These are phyloP conservation scores for Geococcyx californianus DNA, from an alignment of 2,113 vertebrate species.

Conservation along the genomic window DNA sequence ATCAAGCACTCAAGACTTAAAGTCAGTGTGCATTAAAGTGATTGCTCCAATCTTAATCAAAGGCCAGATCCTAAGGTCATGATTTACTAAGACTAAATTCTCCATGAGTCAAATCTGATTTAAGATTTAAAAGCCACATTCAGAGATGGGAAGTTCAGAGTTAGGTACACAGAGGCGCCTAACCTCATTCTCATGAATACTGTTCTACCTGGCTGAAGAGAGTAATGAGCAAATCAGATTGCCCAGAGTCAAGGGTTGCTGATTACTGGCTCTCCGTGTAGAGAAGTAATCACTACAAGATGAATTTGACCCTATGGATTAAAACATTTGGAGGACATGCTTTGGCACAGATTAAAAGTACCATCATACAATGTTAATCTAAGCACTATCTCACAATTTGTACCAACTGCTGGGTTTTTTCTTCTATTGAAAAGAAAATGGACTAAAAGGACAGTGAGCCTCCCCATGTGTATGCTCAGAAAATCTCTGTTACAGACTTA, in stretches of 20 bases:
- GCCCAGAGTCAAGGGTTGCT: neutral
- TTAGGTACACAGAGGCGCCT: neutral
- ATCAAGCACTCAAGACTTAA: neutral
- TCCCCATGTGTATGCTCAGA: neutral
- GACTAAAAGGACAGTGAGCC: neutral
- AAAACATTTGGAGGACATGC: neutral
- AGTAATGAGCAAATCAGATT: neutral
- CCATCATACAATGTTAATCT: neutral
- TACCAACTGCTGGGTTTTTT: neutral
- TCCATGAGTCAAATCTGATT: neutral
- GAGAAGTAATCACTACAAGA: neutral
- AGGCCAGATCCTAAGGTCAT: neutral
- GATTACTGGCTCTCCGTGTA: neutral
- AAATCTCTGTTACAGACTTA: neutral
- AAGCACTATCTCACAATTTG: neutral
- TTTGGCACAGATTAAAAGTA: neutral
- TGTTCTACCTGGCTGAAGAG: neutral
- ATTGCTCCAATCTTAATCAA: neutral
- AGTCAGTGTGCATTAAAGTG: neutral
- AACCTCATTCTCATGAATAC: neutral
- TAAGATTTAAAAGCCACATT: neutral
- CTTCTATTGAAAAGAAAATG: neutral
- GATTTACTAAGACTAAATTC: neutral
- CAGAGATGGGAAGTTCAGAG: neutral
- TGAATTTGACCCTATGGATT: neutral